Percentiles rank a stretch among this genome's conserved stretches.
These are phyloP conservation scores for Chlorops oryzae DNA, from an alignment of 1,140 invertebrate genomes.

Conservation along the genomic window DNA sequence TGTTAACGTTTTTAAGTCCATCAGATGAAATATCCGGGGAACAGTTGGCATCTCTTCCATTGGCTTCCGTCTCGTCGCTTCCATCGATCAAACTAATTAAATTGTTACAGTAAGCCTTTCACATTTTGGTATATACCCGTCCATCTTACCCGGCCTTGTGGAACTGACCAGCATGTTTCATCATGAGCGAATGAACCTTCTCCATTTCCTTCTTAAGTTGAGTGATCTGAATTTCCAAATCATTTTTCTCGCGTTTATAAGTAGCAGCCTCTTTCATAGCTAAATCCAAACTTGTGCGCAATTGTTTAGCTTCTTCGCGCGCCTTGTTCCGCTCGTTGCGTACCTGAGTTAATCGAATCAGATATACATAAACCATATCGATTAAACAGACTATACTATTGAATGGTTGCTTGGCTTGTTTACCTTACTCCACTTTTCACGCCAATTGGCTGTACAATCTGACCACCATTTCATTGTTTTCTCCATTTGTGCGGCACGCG, in stretches of 20 bases:
- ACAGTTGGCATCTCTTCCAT: conserved; percentile 33
- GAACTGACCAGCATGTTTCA: conserved; percentile 64
- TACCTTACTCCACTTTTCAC: conserved; percentile 95
- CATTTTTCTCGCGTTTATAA: conserved; percentile 73
- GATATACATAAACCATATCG: conserved; percentile 11
- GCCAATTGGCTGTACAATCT: conserved; percentile 57
- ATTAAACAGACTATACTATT: conserved; percentile 12
- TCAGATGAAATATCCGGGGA: conserved; percentile 45
- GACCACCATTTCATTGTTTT: conserved; percentile 99
- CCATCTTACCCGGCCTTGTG: conserved; percentile 46
- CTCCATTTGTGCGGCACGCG: conserved; percentile 92
- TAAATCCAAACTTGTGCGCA: conserved; percentile 72
- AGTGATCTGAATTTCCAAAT: conserved; percentile 73
- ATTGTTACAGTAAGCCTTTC: not conserved
- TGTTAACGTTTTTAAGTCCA: conserved; percentile 46
- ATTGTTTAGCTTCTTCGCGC: conserved; percentile 75
- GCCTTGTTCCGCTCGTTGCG: conserved; percentile 80
- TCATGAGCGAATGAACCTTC: conserved; percentile 60
- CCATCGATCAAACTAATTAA: conserved; percentile 21
- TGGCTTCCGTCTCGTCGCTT: conserved; percentile 39
- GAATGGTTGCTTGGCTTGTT: conserved; percentile 1
- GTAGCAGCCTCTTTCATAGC: conserved; percentile 69
- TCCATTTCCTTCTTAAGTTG: conserved; percentile 76
- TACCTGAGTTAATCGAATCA: conserved; percentile 50
- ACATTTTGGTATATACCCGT: too few relatives aligned